Conservation (phyloP, 1,140 invertebrate species). For the Bilobella aurantiaca region DNA sequence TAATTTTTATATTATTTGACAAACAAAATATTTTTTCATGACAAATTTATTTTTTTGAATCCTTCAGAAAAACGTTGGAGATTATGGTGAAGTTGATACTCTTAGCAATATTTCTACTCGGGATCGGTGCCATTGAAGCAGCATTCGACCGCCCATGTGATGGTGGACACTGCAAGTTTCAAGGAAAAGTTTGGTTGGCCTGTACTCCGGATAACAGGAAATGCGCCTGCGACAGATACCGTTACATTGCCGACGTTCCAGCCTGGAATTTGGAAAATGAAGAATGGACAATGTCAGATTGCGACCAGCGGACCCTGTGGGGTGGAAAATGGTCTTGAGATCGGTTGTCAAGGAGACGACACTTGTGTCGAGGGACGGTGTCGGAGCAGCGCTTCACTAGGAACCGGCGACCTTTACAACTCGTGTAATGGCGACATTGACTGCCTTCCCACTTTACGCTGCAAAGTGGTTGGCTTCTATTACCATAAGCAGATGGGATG, state of each 20-base stretch:
- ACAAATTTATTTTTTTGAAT: no score
- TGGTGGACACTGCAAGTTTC: no score
- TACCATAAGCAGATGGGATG: neutral
- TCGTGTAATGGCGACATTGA: constrained; percentile 3
- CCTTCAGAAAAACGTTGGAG: no score
- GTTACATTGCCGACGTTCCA: neutral
- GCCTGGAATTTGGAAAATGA: neutral
- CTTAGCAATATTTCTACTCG: no score
- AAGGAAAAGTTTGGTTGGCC: no score
- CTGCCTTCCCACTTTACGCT: neutral
- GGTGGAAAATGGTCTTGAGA: neutral
- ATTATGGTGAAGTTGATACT: no score
- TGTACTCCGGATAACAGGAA: neutral
- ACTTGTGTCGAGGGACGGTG: neutral
- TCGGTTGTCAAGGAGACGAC: neutral
- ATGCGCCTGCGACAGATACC: neutral
- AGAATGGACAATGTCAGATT: neutral
- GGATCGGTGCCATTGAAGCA: no score
- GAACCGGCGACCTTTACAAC: neutral
- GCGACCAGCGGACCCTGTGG: neutral
- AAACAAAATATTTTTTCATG: no score
- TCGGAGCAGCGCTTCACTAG: neutral
- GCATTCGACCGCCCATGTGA: no score
- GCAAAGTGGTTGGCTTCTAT: neutral
- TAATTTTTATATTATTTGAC: no score